A percentile compares a stretch with the other conserved stretches of the same genome.
These are phyloP conservation scores for Anguilla marmorata DNA, from an alignment of 2,797 vertebrate genomes.

Conservation along the genomic window DNA sequence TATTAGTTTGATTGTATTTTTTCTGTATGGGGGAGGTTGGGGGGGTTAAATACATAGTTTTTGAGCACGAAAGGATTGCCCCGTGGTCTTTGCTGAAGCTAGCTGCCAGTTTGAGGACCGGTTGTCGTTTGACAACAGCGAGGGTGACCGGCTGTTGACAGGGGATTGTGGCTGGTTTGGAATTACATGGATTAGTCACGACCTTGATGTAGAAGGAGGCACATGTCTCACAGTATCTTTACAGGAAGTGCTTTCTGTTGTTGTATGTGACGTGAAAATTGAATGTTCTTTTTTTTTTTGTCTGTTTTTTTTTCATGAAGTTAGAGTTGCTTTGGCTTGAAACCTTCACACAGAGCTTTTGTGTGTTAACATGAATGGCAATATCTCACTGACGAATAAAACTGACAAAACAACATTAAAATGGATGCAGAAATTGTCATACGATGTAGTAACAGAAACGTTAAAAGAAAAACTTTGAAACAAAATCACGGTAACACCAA, in stretches of 20 bases:
- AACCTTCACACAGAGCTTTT: not conserved
- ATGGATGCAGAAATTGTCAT: not conserved
- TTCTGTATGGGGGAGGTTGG: not conserved
- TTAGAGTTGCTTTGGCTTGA: not conserved
- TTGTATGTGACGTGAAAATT: not conserved
- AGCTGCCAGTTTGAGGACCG: not conserved
- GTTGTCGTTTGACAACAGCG: not conserved
- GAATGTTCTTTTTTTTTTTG: too few relatives aligned
- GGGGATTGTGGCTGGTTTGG: not conserved
- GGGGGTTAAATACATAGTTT: not conserved
- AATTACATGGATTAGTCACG: not conserved
- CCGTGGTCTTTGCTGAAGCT: not conserved
- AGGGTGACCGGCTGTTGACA: not conserved
- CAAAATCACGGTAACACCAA: not conserved
- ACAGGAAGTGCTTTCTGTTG: not conserved
- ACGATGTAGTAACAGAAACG: not conserved
- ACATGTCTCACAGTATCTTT: not conserved
- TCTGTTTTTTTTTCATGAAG: not conserved
- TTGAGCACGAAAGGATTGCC: not conserved
- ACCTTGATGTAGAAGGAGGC: not conserved
- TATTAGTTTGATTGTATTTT: not conserved
- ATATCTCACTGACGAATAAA: conserved; percentile 5
- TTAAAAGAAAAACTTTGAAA: not conserved
- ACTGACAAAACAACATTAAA: not conserved
- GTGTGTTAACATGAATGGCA: not conserved